Conservation (phyloP, 2,888 invertebrate species). For the Drosophila sordidula region DNA sequence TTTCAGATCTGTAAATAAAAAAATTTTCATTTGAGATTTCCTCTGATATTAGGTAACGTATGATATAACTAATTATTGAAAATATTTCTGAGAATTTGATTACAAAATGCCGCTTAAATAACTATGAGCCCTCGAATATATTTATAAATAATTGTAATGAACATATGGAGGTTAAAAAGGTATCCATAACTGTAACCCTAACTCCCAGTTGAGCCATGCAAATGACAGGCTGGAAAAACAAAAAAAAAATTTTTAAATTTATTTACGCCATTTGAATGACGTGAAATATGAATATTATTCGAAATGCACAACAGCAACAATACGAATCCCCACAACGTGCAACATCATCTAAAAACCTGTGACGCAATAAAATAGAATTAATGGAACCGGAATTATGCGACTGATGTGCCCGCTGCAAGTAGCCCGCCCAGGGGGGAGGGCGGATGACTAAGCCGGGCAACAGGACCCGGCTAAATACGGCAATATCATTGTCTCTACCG, state of each 20-base stretch:
- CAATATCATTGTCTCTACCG: conserved; percentile 16
- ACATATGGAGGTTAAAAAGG: conserved; percentile 15
- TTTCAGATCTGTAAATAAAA: too few species aligned
- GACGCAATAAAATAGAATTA: conserved; percentile 81
- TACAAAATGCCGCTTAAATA: neutral
- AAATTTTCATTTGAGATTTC: too few species aligned
- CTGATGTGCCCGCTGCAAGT: conserved; percentile 38
- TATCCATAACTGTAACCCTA: conserved; percentile 38
- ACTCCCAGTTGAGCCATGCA: conserved; percentile 27
- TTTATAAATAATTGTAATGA: conserved; percentile 4
- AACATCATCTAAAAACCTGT: conserved; percentile 74
- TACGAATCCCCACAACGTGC: conserved; percentile 38
- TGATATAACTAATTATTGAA: too few species aligned
- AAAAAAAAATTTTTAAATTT: conserved; percentile 50
- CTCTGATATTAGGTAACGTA: too few species aligned
- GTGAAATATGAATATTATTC: conserved; percentile 65
- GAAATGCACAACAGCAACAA: conserved; percentile 39
- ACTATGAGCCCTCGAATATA: conserved; percentile 3
- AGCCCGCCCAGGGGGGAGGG: conserved; percentile 1
- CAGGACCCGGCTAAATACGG: conserved; percentile 21
- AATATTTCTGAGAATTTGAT: too few species aligned
- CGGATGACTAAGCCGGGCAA: conserved; percentile 24
- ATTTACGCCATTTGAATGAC: conserved; percentile 54
- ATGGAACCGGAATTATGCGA: conserved; percentile 78
- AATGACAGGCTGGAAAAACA: conserved; percentile 12